A percentile compares a stretch with the other conserved stretches of the same genome.
These are phyloP conservation scores for Dynastes grantii DNA, from an alignment of 2,888 invertebrate genomes.

Conservation along the genomic window DNA sequence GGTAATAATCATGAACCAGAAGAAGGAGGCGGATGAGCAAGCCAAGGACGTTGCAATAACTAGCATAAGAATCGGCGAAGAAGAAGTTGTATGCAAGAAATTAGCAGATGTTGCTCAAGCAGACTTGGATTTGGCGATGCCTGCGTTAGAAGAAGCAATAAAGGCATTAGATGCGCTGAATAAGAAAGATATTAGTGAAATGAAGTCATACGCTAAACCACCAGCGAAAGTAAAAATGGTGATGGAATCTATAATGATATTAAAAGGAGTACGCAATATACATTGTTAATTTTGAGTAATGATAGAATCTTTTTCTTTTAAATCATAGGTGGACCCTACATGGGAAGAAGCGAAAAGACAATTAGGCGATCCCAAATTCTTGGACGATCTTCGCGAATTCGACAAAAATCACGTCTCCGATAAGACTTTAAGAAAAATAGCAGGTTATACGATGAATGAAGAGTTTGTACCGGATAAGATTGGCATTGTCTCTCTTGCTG, in stretches of 20 bases:
- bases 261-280: constrained; percentile 73
- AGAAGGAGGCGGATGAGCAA: constrained; percentile 87
- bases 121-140: constrained; percentile 89
- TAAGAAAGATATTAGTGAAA: constrained; percentile 91
- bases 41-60: constrained; percentile 81
- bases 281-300: not conserved
- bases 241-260: constrained; percentile 91
- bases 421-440: constrained; percentile 86
- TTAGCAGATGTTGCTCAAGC: constrained; percentile 87
- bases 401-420: constrained; percentile 92
- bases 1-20: constrained; percentile 85
- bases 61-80: constrained; percentile 83
- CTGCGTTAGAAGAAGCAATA: constrained; percentile 89
- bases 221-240: constrained; percentile 92
- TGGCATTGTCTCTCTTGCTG: constrained; percentile 87
- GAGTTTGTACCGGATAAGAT: constrained; percentile 93
- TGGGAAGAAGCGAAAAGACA: constrained; percentile 93
- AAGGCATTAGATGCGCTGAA: constrained; percentile 85
- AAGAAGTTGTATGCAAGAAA: constrained; percentile 86
- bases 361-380: constrained; percentile 86
- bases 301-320: not conserved
- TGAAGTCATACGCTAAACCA: constrained; percentile 91
- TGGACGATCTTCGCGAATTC: constrained; percentile 85
- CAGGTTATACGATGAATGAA: constrained; percentile 83
- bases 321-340: constrained; percentile 79